These are phyloP conservation scores for Drosophila glabriapex DNA, from an alignment of 2,888 invertebrate genomes.

Conservation along the genomic window DNA sequence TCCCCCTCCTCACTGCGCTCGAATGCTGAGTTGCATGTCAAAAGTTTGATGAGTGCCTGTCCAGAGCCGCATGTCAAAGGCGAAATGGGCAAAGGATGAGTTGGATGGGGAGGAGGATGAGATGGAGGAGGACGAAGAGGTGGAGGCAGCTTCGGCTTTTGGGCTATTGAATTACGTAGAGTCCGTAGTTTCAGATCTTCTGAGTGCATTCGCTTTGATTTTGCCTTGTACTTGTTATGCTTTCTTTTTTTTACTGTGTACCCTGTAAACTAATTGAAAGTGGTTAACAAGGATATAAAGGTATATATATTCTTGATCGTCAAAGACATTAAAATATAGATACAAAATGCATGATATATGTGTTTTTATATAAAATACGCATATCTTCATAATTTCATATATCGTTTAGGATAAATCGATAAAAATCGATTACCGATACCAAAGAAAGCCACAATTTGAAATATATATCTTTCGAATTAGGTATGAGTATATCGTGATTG, in stretches of 20 bases:
- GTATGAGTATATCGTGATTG: not conserved
- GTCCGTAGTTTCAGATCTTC: constrained; percentile 68
- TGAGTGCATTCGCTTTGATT: constrained; percentile 79
- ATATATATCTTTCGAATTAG: not conserved
- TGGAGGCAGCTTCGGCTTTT: constrained; percentile 51
- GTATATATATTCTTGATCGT: not conserved
- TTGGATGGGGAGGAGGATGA: not conserved
- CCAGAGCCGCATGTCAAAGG: constrained; percentile 74
- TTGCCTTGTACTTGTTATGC: constrained; percentile 28
- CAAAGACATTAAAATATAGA: not conserved
- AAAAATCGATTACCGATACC: not conserved
- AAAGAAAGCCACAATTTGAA: not conserved
- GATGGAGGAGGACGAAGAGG: not conserved
- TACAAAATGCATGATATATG: too few species aligned
- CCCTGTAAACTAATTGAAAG: not conserved
- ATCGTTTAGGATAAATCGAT: not conserved
- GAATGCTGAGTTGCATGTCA: constrained; percentile 70
- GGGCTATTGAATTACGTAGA: constrained; percentile 79
- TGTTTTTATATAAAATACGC: not conserved
- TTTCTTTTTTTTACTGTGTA: constrained; percentile 1
- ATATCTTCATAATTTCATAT: not conserved
- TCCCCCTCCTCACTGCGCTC: not conserved
- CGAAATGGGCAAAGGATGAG: constrained; percentile 19
- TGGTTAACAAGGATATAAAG: too few species aligned
- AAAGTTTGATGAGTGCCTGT: constrained; percentile 80